Evolutionary conservation across 2,888 invertebrate genomes (phyloP).

Genomic region (Andrena chrysosceles): DNA sequence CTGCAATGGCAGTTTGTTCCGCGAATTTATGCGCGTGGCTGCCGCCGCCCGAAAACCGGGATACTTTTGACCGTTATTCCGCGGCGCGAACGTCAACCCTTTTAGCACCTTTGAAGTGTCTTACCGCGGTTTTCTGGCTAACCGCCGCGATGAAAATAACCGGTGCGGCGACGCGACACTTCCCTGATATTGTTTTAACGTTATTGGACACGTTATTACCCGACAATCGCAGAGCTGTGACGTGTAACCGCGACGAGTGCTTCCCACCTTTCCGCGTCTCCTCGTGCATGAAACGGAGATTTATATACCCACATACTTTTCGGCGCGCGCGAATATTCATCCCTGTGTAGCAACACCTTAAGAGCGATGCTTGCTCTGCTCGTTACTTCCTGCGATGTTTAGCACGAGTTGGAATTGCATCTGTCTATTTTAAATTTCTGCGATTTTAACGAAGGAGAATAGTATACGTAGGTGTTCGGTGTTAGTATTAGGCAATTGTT

Average conservation of each 20-base stretch:
- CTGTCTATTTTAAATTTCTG: no score
- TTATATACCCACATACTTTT: neutral
- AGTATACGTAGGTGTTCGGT: no score
- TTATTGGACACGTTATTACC: constrained; percentile 60
- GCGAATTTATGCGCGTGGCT: constrained; percentile 66
- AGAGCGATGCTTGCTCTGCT: neutral
- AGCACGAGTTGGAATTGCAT: no score
- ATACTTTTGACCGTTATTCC: constrained; percentile 69
- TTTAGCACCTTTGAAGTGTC: constrained; percentile 70
- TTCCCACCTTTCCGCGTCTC: neutral
- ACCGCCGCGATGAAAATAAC: constrained; percentile 61
- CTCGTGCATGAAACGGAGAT: neutral
- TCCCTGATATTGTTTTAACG: constrained; percentile 40
- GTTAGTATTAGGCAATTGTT: no score
- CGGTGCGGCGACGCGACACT: constrained; percentile 11
- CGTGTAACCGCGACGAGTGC: neutral
- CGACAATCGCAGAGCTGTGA: constrained; percentile 18
- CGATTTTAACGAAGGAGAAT: no score
- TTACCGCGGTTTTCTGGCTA: constrained; percentile 57
- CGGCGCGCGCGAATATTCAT: neutral
- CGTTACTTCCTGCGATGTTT: no score
- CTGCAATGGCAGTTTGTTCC: constrained; percentile 68
- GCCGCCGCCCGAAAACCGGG: constrained; percentile 52
- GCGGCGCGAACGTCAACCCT: constrained; percentile 52
- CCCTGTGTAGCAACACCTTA: neutral